phyloP scores from a whole-genome alignment of 92 coral and sea anemone genomes.

The Micromussa lordhowensis region DNA sequence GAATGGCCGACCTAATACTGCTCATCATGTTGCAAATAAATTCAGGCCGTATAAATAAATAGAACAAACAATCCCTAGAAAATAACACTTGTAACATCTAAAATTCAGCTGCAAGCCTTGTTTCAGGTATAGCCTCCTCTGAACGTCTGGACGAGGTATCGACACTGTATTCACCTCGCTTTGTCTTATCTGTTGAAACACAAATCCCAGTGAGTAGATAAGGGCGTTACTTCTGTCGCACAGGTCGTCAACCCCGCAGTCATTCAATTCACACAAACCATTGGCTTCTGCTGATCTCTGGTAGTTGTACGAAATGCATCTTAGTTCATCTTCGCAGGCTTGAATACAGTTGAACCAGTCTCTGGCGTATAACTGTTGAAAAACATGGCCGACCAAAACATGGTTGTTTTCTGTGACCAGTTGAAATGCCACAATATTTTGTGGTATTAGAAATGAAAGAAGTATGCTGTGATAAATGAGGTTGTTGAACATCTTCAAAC shows the following conservation, averaged over 20 bases:
- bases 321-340: too few relatives aligned
- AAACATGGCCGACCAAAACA: constrained; percentile 20
- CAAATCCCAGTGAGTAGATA: constrained; percentile 7
- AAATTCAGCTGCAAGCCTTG: neutral
- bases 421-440: neutral
- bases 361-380: too few relatives aligned
- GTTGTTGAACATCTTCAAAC: neutral
- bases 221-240: neutral
- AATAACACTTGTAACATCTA: too few relatives aligned
- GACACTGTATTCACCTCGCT: neutral
- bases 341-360: too few relatives aligned
- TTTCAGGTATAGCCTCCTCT: too few relatives aligned
- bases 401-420: constrained; percentile 14
- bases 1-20: too few relatives aligned
- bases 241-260: constrained; percentile 5
- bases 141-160: too few relatives aligned
- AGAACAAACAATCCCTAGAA: neutral
- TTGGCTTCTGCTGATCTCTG: constrained; percentile 13
- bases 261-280: constrained; percentile 19
- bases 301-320: constrained; percentile 54
- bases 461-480: neutral
- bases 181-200: constrained; percentile 15
- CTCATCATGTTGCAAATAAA: too few relatives aligned
- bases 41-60: too few relatives aligned
- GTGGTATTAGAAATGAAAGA: neutral